phyloP scores from a whole-genome alignment of 2,113 vertebrate species.

The Myocastor coypus region DNA sequence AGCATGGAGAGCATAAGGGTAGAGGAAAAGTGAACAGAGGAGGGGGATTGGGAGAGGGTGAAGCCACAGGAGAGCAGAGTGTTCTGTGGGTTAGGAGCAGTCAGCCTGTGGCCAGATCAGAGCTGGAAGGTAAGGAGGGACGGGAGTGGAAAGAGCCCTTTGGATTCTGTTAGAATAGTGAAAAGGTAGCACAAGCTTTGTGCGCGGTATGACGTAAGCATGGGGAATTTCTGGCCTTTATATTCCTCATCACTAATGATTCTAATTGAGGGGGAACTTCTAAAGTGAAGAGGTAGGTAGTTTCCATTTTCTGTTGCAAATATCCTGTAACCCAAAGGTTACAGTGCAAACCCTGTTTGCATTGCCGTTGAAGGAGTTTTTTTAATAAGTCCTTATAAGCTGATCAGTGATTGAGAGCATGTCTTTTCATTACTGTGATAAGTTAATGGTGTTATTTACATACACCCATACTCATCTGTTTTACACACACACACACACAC shows the following conservation, averaged over 20 bases:
- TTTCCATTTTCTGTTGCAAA: neutral
- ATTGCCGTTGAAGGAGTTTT: neutral
- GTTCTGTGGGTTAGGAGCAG: neutral
- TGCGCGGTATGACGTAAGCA: neutral
- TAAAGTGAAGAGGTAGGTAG: neutral
- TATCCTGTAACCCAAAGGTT: neutral
- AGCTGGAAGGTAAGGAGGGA: too few relatives aligned
- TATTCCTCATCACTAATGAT: neutral
- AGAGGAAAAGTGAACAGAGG: neutral
- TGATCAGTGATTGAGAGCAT: neutral
- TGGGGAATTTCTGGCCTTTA: neutral
- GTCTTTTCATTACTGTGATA: slow-evolving; percentile 11
- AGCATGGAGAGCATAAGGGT: neutral
- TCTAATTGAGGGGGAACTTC: neutral
- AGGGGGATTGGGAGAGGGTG: neutral
- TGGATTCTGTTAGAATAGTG: neutral
- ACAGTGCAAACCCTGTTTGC: neutral
- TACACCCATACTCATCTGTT: neutral
- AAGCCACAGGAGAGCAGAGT: neutral
- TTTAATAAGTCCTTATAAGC: slow-evolving; percentile 25
- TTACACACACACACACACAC: neutral
- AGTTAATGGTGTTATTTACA: neutral
- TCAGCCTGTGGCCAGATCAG: neutral
- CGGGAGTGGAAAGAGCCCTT: neutral
- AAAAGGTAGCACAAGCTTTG: neutral